Evolutionary conservation across 2,113 vertebrate species (phyloP), one percentile per base, ranked within the genome.

Genomic region (Gymnobelideus leadbeateri): DNA sequence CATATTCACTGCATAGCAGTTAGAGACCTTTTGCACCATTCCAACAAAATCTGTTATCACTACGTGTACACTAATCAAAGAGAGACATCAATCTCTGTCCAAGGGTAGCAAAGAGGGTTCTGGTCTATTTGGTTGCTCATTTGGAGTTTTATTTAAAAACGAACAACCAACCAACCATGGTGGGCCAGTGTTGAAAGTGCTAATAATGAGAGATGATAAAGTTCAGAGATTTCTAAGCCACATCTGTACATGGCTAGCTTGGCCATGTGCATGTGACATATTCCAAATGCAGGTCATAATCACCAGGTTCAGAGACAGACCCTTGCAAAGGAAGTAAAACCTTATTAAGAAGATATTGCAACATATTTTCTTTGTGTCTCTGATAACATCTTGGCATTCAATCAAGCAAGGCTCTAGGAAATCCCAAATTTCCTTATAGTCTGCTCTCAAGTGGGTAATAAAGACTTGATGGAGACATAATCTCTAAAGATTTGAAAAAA

Each of bases 381-480:
- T 19, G 8, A 51, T 92, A 90, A 12, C 2, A 0, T 55, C 92
- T 92, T 95, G 0, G 0, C 46, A n/a, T 11, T 91, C 46, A 2
- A 0, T 47, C 51, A 91, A 37, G 25, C 28, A 37, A 94, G 51
- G 52, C 95, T 90, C 0, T 43, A 93, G 90, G 94, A 92, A 95
- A 91, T 37, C 0, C 0, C 91, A 53, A 24, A 53, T 95, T 68
- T 49, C 31, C 50, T 0, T 28, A 61, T 54, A 57, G 25, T n/a
- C 57, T 95, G 52, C 52, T 92, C 12, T 90, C 55, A 49, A 89
- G 54, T 89, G 6, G 37, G 24, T 90, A 92, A 54, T 54, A 92
- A 51, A 31, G 95, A 49, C 37, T 91, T 89, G 16, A 68, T 91
- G 43, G 61, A 84, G 68, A 84, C 68, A 43, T 84, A 23, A 43